A percentile compares a stretch with the other conserved stretches of the same genome.
These are phyloP conservation scores for Butorides virescens DNA, from an alignment of 2,113 vertebrate species.

Conservation along the genomic window DNA sequence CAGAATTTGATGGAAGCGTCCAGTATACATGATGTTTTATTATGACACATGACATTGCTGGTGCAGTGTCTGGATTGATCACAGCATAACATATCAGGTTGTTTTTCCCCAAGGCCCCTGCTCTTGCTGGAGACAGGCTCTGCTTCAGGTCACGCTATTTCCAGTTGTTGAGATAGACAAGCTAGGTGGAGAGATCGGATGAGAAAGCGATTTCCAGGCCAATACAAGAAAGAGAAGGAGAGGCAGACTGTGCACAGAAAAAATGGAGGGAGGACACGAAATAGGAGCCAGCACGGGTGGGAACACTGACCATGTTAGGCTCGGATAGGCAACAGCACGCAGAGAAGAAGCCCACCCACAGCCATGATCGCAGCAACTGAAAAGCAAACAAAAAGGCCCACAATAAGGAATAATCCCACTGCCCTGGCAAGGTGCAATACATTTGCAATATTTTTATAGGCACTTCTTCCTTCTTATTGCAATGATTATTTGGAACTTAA, in stretches of 20 bases:
- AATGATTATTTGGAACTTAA: not conserved
- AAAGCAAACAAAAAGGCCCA: conserved; percentile 82
- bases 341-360: conserved; percentile 82
- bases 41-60: not conserved
- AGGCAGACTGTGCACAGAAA: conserved; percentile 45
- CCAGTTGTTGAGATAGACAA: not conserved
- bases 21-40: not conserved
- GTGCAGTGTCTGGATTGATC: not conserved
- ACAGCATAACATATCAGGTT: not conserved
- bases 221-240: conserved; percentile 24
- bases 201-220: conserved; percentile 34
- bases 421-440: conserved; percentile 49
- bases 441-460: conserved; percentile 9
- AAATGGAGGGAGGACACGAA: conserved; percentile 54
- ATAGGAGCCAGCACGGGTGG: conserved; percentile 52
- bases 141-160: not conserved
- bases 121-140: not conserved
- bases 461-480: not conserved
- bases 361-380: conserved; percentile 80
- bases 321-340: conserved; percentile 82
- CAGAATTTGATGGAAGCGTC: not conserved
- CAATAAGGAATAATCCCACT: conserved; percentile 72
- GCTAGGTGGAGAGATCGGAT: not conserved
- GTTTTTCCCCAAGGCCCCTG: not conserved
- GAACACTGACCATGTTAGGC: conserved; percentile 81